phyloP scores from a whole-genome alignment of 1,140 invertebrate genomes.

The Dryas iulia region DNA sequence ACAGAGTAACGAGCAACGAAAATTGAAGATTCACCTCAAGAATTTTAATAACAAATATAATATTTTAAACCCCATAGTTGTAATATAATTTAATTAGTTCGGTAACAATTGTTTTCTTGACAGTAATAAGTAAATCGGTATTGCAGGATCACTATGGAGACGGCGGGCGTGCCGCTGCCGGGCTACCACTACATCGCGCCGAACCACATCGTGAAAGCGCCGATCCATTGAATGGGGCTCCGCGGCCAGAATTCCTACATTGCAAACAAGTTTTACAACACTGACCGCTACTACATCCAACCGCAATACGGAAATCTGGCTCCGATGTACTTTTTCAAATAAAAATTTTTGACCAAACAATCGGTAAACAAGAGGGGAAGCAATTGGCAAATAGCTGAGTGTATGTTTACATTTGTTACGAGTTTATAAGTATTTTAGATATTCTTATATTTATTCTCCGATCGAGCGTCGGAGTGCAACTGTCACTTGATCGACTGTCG shows the following conservation, averaged over 20 bases:
- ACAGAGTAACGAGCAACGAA: neutral
- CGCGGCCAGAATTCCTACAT: slow-evolving; percentile 51
- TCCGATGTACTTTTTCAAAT: slow-evolving; percentile 68
- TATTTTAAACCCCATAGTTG: neutral
- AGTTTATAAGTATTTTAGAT: slow-evolving; percentile 82
- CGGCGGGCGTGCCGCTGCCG: slow-evolving; percentile 91
- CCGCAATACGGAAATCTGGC: slow-evolving; percentile 58
- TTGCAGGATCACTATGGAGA: slow-evolving; percentile 95
- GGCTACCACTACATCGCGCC: slow-evolving; percentile 95
- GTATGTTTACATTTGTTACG: slow-evolving; percentile 81
- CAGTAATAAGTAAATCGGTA: neutral
- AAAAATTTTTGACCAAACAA: slow-evolving; percentile 55
- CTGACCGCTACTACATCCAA: slow-evolving; percentile 46
- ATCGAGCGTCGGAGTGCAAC: slow-evolving; percentile 57
- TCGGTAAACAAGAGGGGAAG: slow-evolving; percentile 45
- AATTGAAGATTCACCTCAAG: neutral
- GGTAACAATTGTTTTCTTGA: neutral
- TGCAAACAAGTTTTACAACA: slow-evolving; percentile 46
- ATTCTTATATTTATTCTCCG: slow-evolving; percentile 81
- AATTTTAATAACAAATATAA: slow-evolving; percentile 2
- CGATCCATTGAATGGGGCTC: slow-evolving; percentile 88
- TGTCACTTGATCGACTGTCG: slow-evolving; percentile 40
- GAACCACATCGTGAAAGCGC: slow-evolving; percentile 94
- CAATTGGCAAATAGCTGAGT: slow-evolving; percentile 66
- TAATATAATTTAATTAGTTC: neutral